Evolutionary conservation across 64 coral and sea anemone species (phyloP).

Genomic region (Stichodactyla mertensii): DNA sequence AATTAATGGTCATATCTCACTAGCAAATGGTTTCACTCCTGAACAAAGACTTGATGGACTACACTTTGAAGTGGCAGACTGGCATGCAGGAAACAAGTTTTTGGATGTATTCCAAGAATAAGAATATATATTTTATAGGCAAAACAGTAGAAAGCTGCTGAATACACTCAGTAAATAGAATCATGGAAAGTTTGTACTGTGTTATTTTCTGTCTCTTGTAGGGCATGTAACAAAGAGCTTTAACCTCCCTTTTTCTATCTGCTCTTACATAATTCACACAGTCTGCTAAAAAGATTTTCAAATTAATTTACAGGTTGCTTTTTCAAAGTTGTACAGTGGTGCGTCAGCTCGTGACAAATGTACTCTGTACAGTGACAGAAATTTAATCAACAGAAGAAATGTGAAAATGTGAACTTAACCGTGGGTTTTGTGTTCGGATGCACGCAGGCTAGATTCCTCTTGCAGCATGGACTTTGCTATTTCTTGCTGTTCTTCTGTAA

Average conservation of each 20-base stretch:
- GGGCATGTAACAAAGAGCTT: no score
- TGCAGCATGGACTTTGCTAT: no score
- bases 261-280: neutral
- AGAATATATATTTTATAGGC: neutral
- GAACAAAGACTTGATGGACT: slow-evolving; percentile 45
- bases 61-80: slow-evolving; percentile 29
- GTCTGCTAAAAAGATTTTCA: neutral
- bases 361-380: slow-evolving; percentile 62
- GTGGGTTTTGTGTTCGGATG: no score
- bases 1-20: slow-evolving; percentile 35
- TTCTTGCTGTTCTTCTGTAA: no score
- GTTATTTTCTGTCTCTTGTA: no score
- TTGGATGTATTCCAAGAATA: neutral
- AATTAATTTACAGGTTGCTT: slow-evolving; percentile 36
- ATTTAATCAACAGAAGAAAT: slow-evolving; percentile 65
- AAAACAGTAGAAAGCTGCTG: neutral
- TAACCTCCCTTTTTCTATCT: neutral
- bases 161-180: neutral
- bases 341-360: slow-evolving; percentile 60
- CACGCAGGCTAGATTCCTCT: no score
- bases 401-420: no score
- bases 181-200: no score
- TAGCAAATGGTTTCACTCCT: slow-evolving; percentile 55
- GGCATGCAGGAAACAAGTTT: slow-evolving; percentile 36
- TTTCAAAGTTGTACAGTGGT: slow-evolving; percentile 43